Conservation (phyloP, 1,140 invertebrate species). For the Monomorium pharaonis region DNA sequence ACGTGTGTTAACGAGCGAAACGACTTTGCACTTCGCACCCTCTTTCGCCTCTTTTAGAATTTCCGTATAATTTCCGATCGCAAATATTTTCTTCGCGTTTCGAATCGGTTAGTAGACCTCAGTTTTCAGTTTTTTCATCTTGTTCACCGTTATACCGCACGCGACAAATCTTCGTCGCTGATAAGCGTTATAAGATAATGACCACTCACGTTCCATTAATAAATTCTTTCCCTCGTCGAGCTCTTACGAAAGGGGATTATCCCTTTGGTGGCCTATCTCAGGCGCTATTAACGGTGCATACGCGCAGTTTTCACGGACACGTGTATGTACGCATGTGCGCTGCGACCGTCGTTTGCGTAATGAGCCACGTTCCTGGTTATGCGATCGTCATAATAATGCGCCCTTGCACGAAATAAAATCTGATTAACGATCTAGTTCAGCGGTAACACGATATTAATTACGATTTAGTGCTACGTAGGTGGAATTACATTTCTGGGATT, state of each 20-base stretch:
- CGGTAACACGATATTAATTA: slow-evolving; percentile 58
- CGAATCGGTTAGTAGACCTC: not conserved
- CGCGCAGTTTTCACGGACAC: not conserved
- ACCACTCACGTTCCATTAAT: slow-evolving; percentile 29
- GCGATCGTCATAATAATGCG: slow-evolving; percentile 56
- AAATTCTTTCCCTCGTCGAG: slow-evolving; percentile 34
- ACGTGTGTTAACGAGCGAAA: not conserved
- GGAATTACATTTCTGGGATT: slow-evolving; percentile 63
- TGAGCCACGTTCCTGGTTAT: slow-evolving; percentile 51
- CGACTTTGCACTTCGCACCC: not conserved
- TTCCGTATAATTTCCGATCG: not conserved
- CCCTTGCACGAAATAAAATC: slow-evolving; percentile 52
- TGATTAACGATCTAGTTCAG: slow-evolving; percentile 55
- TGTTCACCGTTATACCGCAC: not conserved
- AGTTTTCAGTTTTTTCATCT: not conserved
- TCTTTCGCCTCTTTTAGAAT: not conserved
- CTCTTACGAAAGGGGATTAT: slow-evolving; percentile 24
- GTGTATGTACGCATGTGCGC: not conserved
- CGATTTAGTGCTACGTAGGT: slow-evolving; percentile 60
- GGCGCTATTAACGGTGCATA: slow-evolving; percentile 23
- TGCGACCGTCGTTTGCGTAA: slow-evolving; percentile 38
- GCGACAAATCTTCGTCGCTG: slow-evolving; percentile 10
- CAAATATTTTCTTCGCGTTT: not conserved
- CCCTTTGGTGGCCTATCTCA: slow-evolving; percentile 25
- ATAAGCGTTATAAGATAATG: slow-evolving; percentile 33